phyloP scores from a whole-genome alignment of 2,888 invertebrate genomes.

The Brenthis ino region DNA sequence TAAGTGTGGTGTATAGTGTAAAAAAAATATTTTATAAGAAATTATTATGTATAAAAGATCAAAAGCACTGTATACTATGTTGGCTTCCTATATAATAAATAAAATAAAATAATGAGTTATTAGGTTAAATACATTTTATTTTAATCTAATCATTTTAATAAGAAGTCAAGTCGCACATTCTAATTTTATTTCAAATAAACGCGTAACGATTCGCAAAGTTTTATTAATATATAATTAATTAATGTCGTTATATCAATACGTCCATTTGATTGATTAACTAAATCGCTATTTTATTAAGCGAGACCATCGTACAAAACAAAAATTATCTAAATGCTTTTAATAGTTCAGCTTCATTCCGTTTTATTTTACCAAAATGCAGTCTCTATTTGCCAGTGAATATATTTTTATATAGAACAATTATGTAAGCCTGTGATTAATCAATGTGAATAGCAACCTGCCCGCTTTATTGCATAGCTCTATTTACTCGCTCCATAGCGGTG shows the following conservation, averaged over 20 bases:
- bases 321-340: conserved; percentile 39
- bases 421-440: conserved; percentile 74
- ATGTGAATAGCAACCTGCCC: conserved; percentile 64
- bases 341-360: conserved; percentile 36
- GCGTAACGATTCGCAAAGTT: not conserved
- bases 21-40: too few relatives aligned
- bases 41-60: too few relatives aligned
- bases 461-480: conserved; percentile 74
- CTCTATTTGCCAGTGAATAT: conserved; percentile 43
- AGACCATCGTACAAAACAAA: conserved; percentile 30
- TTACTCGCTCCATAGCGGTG: conserved; percentile 69
- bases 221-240: conserved; percentile 3
- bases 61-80: too few relatives aligned
- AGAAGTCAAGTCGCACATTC: too few relatives aligned
- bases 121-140: too few relatives aligned
- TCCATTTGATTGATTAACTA: conserved; percentile 25
- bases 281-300: conserved; percentile 29
- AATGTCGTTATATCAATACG: conserved; percentile 9
- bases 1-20: too few relatives aligned
- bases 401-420: conserved; percentile 50
- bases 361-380: conserved; percentile 41
- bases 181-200: not conserved
- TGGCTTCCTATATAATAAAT: too few relatives aligned
- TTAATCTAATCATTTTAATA: too few relatives aligned
- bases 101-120: too few relatives aligned